These are phyloP conservation scores for Mareca strepera DNA, from an alignment of 2,797 vertebrate species.

Conservation along the genomic window DNA sequence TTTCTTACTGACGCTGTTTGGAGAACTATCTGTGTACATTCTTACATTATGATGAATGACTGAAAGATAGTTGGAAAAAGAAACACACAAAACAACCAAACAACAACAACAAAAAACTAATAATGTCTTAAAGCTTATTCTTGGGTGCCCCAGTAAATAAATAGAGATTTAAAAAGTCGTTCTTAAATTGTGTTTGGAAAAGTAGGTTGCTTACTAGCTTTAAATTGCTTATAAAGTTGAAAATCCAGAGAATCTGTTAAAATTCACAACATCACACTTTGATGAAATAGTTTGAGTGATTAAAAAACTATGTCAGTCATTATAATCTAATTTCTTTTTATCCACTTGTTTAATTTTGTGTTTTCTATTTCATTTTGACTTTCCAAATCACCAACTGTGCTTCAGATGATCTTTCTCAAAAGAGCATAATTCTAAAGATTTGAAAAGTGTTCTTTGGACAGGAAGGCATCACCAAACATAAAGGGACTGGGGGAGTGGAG, in stretches of 20 bases:
- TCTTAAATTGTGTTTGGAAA: not conserved
- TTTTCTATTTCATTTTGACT: not conserved
- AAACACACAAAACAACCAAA: too few relatives aligned
- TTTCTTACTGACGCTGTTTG: not conserved
- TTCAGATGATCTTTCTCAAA: not conserved
- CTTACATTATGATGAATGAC: not conserved
- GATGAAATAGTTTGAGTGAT: not conserved
- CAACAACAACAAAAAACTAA: not conserved
- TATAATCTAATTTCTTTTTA: not conserved
- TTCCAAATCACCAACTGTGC: accelerated
- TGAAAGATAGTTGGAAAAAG: not conserved
- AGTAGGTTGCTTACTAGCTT: not conserved
- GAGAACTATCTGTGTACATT: not conserved
- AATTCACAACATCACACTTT: not conserved
- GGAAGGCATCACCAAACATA: not conserved
- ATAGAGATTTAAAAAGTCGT: not conserved
- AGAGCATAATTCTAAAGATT: not conserved
- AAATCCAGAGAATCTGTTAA: not conserved
- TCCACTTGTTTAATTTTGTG: not conserved
- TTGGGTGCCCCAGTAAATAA: not conserved
- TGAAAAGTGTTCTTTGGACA: not conserved
- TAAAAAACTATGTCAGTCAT: not conserved
- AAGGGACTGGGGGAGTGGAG: not conserved
- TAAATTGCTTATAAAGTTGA: not conserved
- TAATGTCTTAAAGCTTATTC: not conserved